Evolutionary conservation across 2,888 invertebrate genomes (phyloP).

Genomic region (Cordilura impudica): DNA sequence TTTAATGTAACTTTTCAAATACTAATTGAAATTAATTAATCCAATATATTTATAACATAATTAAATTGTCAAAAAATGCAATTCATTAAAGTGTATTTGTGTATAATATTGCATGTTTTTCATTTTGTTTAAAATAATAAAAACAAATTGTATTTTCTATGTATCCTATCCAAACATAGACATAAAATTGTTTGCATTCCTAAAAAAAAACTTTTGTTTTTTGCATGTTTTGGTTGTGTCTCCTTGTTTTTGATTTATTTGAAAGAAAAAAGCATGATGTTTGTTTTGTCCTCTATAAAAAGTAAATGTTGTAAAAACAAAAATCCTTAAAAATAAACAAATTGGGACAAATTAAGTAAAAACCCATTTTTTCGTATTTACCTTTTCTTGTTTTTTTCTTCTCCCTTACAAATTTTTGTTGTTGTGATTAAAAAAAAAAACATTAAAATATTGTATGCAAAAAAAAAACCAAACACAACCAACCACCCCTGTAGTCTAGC

Average conservation of each 20-base stretch:
- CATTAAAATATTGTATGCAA: slow-evolving; percentile 59
- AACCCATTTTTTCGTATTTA: slow-evolving; percentile 35
- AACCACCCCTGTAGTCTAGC: slow-evolving; percentile 50
- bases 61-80: no score
- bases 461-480: slow-evolving; percentile 30
- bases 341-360: slow-evolving; percentile 9
- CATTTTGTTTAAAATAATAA: neutral
- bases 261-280: neutral
- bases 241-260: no score
- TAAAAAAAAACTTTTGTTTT: neutral
- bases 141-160: neutral
- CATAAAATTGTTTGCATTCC: neutral
- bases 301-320: slow-evolving; percentile 36
- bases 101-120: neutral
- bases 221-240: neutral
- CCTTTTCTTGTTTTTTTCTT: slow-evolving; percentile 44
- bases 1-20: no score
- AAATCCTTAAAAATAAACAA: slow-evolving; percentile 1
- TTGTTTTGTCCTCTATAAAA: slow-evolving; percentile 6
- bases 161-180: neutral
- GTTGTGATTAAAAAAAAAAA: slow-evolving; percentile 12
- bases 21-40: no score
- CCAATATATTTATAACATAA: no score
- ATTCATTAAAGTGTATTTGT: no score
- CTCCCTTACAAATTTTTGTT: slow-evolving; percentile 17